A percentile compares a stretch with the other conserved stretches of the same genome.
Conservation (phyloP, 1,140 invertebrate genomes). For the Drosophila tropicalis region DNA sequence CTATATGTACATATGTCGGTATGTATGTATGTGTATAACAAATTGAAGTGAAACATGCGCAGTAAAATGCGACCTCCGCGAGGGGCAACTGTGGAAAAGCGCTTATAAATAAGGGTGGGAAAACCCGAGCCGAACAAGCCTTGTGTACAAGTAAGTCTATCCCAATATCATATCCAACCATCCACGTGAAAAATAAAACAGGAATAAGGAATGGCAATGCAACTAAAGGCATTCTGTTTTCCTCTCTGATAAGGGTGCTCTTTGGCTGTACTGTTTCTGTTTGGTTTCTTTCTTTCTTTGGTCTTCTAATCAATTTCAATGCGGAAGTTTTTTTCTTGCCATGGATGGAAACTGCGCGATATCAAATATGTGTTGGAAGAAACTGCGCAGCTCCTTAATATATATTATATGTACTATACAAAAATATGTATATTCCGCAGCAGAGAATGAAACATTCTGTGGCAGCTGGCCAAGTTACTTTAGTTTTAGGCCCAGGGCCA, state of each 20-base stretch:
- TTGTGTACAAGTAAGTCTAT: conserved; percentile 2
- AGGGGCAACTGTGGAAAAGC: conserved; percentile 31
- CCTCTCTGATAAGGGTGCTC: conserved; percentile 46
- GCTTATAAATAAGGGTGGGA: conserved; percentile 30
- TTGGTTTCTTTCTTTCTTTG: neutral
- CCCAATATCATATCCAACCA: conserved; percentile 13
- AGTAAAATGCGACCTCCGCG: conserved; percentile 36
- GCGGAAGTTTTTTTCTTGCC: conserved; percentile 44
- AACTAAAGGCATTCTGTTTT: neutral
- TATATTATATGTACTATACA: no score
- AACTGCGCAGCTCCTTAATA: conserved; percentile 53
- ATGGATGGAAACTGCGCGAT: conserved; percentile 17
- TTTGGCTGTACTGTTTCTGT: neutral
- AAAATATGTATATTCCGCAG: conserved; percentile 1
- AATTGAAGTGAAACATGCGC: conserved; percentile 68
- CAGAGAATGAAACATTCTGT: conserved; percentile 24
- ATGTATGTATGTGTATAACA: conserved; percentile 11
- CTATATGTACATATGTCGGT: neutral
- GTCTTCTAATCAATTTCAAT: conserved; percentile 59
- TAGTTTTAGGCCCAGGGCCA: conserved; percentile 13
- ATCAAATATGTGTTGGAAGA: conserved; percentile 37
- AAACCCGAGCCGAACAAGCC: neutral
- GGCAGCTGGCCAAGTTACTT: conserved; percentile 40
- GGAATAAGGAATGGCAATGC: conserved; percentile 13
- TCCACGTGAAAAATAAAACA: neutral